Conservation (phyloP, 2,888 invertebrate genomes). For the Choristoneura rosaceana region DNA sequence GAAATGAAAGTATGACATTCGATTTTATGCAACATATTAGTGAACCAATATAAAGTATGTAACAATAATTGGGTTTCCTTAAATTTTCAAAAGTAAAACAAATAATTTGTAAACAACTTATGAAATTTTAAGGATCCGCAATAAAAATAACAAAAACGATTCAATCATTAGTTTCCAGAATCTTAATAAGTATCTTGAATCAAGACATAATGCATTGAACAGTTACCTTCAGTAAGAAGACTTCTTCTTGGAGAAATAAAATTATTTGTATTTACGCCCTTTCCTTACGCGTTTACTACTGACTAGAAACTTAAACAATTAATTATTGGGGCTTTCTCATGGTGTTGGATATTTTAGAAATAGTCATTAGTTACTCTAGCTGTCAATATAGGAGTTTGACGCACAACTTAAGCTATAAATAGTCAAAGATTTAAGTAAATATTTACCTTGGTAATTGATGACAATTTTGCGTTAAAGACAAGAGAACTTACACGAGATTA, state of each 20-base stretch:
- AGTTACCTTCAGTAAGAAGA: not conserved
- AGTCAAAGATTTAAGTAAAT: not conserved
- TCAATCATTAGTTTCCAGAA: too few relatives aligned
- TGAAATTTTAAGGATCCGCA: too few relatives aligned
- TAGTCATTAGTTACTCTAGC: slow-evolving; percentile 2
- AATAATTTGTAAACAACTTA: too few relatives aligned
- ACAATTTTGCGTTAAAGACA: not conserved
- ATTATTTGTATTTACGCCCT: not conserved
- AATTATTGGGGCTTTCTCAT: slow-evolving; percentile 12
- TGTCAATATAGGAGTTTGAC: slow-evolving; percentile 3
- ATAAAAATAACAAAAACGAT: too few relatives aligned
- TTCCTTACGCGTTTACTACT: not conserved
- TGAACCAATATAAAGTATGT: too few relatives aligned
- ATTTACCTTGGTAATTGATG: not conserved
- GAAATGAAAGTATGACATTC: too few relatives aligned
- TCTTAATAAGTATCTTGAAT: not conserved
- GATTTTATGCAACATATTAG: too few relatives aligned
- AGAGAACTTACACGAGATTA: not conserved
- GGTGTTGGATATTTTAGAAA: slow-evolving; percentile 9
- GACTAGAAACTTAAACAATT: slow-evolving; percentile 12
- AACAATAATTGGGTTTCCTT: too few relatives aligned
- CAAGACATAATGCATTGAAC: too few relatives aligned
- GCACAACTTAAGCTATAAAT: slow-evolving; percentile 7
- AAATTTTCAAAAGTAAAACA: too few relatives aligned
- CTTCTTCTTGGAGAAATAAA: not conserved